Percentiles rank a stretch among this genome's conserved stretches.
Evolutionary conservation across 2,113 vertebrate genomes (phyloP).

Genomic region (Oncorhynchus masou): DNA sequence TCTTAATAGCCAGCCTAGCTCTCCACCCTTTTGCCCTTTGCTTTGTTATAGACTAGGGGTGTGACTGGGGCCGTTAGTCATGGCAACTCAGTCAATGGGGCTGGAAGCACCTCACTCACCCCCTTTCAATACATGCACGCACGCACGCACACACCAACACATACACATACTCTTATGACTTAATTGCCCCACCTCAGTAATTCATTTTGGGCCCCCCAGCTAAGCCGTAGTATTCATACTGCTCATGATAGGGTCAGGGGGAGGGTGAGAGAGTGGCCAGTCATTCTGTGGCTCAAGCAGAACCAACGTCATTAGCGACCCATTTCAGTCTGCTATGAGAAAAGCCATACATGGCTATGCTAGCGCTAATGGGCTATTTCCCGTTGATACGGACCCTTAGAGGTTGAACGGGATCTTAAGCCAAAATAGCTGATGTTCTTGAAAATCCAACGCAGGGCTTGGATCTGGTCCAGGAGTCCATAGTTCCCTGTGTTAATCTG

Average conservation of each 20-base stretch:
- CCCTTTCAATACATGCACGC: not conserved
- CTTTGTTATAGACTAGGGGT: conserved; percentile 45
- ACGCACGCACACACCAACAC: not conserved
- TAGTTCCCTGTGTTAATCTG: no score
- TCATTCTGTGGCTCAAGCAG: conserved; percentile 18
- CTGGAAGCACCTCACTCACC: conserved; percentile 17
- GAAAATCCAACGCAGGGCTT: no score
- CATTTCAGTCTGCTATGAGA: conserved; percentile 18
- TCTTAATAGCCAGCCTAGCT: conserved; percentile 25
- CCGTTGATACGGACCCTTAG: conserved; percentile 35
- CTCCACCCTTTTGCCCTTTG: conserved; percentile 49
- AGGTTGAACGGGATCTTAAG: no score
- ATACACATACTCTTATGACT: conserved; percentile 24
- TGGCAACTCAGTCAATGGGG: conserved; percentile 37
- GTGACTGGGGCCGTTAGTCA: conserved; percentile 39
- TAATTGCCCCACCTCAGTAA: conserved; percentile 44
- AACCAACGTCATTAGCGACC: conserved; percentile 17
- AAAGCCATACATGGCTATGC: conserved; percentile 25
- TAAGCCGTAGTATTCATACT: conserved; percentile 34
- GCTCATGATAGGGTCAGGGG: conserved; percentile 45
- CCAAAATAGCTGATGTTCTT: no score
- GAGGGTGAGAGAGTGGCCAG: conserved; percentile 40
- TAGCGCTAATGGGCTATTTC: conserved; percentile 57
- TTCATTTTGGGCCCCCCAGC: conserved; percentile 41
- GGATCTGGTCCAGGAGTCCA: no score